Percentiles rank a stretch among this genome's conserved stretches.
These are phyloP conservation scores for Endomychus coccineus DNA, from an alignment of 2,888 invertebrate genomes.

Conservation along the genomic window DNA sequence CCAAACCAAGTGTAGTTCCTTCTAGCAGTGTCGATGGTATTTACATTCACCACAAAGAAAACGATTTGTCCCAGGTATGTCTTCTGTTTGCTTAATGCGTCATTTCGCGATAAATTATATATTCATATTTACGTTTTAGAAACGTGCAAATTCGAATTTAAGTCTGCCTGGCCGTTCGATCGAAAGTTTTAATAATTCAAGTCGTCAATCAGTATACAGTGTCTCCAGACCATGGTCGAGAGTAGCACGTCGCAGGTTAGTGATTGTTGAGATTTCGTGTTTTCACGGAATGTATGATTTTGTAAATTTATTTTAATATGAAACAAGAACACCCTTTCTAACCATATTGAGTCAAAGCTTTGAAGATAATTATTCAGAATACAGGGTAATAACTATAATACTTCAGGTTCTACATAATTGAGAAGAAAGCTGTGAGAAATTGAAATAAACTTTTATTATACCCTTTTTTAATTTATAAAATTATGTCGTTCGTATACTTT, in stretches of 20 bases:
- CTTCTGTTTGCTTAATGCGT: conserved; percentile 31
- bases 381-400: no score
- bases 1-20: conserved; percentile 29
- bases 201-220: conserved; percentile 54
- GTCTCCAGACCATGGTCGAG: conserved; percentile 60
- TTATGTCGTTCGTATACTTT: no score
- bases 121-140: conserved; percentile 35
- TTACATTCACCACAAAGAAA: conserved; percentile 32
- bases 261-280: conserved; percentile 4
- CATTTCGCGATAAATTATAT: conserved; percentile 33
- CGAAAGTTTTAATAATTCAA: conserved; percentile 46
- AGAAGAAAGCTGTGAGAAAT: no score
- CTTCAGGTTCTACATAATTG: no score
- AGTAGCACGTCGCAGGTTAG: conserved; percentile 58
- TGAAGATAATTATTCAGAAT: no score
- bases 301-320: no score
- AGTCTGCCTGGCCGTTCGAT: conserved; percentile 56
- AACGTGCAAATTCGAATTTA: conserved; percentile 52
- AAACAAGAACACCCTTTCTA: no score
- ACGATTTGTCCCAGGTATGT: conserved; percentile 37
- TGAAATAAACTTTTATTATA: no score
- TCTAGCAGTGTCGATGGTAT: conserved; percentile 32
- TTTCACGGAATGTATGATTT: no score
- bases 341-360: no score
- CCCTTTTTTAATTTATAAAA: no score